Evolutionary conservation across 2,113 vertebrate genomes (phyloP), one percentile per base, ranked within the genome.

Genomic region (Phoxinus phoxinus): DNA sequence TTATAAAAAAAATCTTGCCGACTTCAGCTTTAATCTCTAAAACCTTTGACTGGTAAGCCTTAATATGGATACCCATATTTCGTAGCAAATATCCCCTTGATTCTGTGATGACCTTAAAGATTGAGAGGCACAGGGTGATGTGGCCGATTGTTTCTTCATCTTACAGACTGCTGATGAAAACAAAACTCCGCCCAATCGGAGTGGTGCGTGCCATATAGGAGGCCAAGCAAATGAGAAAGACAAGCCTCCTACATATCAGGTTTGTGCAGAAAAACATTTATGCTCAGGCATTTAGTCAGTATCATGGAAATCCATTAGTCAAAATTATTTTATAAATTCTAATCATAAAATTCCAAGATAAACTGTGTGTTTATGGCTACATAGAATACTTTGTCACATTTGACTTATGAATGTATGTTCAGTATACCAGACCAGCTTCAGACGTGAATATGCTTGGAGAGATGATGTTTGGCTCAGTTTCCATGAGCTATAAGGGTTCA

Each of bases 391-490:
- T 25, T 41, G 7, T 46, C 41, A 44, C 11, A 7, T 48, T 75
- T 72, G 25, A 48, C 25, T 58, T 79, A 65, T 61, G 11, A 78
- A 6, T 83, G 12, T 74, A 15, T 32, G 79, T 37, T 0, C 71
- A 97, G 96, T 97, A 97, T 69, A 95, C 94, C 1, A 94, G 96
- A 61, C 96, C 96, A 6, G 95, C 95, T n/a, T 96, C 96, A 0
- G 96, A 97, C 15, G 94, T 97, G 88, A 97, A 93, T 80, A 97
- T 97, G 96, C 93, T 97, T 0, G 96, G 96, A 59, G 95, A 96
- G 84, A 96, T 96, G 96, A 97, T 97, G 95, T 97, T 97, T 56
- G 96, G 96, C 73, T 96, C 96, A 0, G 96, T 97, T 6, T 96
- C 96, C 30, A 96, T 96, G 96, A 97, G 96, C 89, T 97, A 97